These are phyloP conservation scores for Cosmia trapezina DNA, from an alignment of 2,888 invertebrate genomes.

Conservation along the genomic window DNA sequence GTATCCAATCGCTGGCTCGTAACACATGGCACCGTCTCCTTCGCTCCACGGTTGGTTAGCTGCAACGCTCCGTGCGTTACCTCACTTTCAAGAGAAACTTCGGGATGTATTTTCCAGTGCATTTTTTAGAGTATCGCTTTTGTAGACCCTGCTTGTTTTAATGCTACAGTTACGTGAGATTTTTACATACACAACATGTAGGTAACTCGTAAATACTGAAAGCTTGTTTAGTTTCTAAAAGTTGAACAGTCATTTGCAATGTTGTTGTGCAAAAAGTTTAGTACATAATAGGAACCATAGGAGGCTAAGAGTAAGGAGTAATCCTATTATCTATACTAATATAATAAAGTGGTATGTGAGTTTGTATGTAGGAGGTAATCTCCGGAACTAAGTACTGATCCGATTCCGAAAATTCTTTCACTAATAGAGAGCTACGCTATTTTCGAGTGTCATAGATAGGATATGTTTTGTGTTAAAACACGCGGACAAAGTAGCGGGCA, in stretches of 20 bases:
- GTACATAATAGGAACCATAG: too few species aligned
- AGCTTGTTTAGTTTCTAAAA: slow-evolving; percentile 47
- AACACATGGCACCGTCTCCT: slow-evolving; percentile 73
- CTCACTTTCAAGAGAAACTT: slow-evolving; percentile 89
- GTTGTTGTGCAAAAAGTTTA: not conserved
- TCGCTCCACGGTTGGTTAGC: slow-evolving; percentile 88
- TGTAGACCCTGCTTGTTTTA: slow-evolving; percentile 87
- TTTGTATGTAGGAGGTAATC: too few species aligned
- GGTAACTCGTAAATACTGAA: slow-evolving; percentile 35
- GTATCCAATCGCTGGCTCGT: slow-evolving; percentile 59
- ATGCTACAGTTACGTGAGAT: slow-evolving; percentile 82
- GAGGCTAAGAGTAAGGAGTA: too few species aligned
- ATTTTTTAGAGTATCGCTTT: slow-evolving; percentile 90
- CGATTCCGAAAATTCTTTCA: too few species aligned
- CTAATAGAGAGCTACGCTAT: too few species aligned
- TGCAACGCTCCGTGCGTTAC: slow-evolving; percentile 89
- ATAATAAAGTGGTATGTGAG: too few species aligned
- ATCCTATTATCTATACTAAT: not conserved
- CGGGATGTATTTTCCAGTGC: slow-evolving; percentile 88
- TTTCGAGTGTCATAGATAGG: too few species aligned
- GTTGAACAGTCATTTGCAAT: slow-evolving; percentile 19
- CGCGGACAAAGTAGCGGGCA: too few species aligned
- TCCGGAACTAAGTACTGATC: too few species aligned
- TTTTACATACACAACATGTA: slow-evolving; percentile 74
- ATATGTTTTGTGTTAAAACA: too few species aligned